Evolutionary conservation across 2,797 vertebrate species (phyloP).

Genomic region (Fistularia commersonii): DNA sequence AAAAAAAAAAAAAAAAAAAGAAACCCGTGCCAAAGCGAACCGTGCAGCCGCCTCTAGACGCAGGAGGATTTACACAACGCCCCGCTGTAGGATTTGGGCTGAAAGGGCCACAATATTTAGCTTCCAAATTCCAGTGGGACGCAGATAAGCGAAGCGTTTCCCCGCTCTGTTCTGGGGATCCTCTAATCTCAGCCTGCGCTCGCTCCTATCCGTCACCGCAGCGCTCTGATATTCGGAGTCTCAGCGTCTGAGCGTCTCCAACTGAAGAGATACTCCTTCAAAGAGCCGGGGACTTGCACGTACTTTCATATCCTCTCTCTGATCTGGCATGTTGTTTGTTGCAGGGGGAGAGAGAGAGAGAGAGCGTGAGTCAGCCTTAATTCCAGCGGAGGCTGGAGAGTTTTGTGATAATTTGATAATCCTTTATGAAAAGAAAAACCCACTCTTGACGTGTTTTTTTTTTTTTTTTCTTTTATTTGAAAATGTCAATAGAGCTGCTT

Average conservation of each 20-base stretch:
- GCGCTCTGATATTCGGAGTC: conserved; percentile 17
- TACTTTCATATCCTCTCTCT: conserved; percentile 18
- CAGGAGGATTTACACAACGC: not conserved
- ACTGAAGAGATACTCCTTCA: conserved; percentile 4
- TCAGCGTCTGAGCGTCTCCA: conserved; percentile 10
- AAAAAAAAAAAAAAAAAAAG: conserved; percentile 6
- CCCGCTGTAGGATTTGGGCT: not conserved
- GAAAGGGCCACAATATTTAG: not conserved
- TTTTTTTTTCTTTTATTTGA: no score
- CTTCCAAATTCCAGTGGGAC: conserved; percentile 12
- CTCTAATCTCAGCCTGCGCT: conserved; percentile 8
- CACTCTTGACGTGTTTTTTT: no score
- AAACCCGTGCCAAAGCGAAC: conserved; percentile 1
- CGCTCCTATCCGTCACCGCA: conserved; percentile 10
- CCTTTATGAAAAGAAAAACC: conserved; percentile 32
- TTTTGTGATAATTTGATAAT: conserved; percentile 32
- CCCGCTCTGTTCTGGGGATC: conserved; percentile 7
- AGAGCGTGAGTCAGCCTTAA: conserved; percentile 32
- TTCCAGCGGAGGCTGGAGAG: conserved; percentile 18
- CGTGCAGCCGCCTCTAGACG: not conserved
- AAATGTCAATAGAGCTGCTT: no score
- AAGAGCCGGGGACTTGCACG: conserved; percentile 15
- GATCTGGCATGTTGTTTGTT: conserved; percentile 29
- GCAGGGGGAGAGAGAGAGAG: conserved; percentile 8
- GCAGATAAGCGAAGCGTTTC: conserved; percentile 10